These are phyloP conservation scores for Enteromius treurensis DNA, from an alignment of 2,797 vertebrate species.

Conservation along the genomic window DNA sequence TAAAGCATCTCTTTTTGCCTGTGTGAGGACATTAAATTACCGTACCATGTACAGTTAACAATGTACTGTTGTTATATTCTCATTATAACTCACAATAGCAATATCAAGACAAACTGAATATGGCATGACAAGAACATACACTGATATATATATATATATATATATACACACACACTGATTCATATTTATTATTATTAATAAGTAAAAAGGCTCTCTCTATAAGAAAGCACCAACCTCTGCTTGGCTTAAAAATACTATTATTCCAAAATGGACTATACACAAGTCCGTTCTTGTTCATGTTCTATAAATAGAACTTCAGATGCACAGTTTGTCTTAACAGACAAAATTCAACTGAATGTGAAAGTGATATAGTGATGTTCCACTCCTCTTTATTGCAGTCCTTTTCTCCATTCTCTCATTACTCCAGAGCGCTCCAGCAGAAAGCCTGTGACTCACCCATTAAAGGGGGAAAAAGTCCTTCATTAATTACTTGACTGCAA, in stretches of 20 bases:
- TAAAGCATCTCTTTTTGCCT: background rate
- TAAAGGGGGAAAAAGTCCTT: conserved; percentile 54
- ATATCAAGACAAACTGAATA: background rate
- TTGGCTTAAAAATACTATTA: background rate
- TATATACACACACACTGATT: too few relatives aligned
- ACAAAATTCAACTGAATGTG: background rate
- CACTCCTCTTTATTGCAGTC: conserved; percentile 19
- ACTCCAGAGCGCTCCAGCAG: conserved; percentile 55
- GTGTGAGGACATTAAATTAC: background rate
- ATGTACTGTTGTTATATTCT: conserved; percentile 22
- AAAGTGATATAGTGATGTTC: conserved; percentile 13
- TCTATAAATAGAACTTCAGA: background rate
- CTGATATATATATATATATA: too few relatives aligned
- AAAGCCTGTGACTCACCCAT: conserved; percentile 60
- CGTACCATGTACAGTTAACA: background rate
- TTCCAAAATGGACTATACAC: background rate
- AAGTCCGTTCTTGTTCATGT: background rate
- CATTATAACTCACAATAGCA: background rate
- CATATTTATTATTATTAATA: too few relatives aligned
- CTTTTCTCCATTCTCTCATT: conserved; percentile 52
- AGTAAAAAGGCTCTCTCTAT: background rate
- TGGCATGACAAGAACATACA: background rate
- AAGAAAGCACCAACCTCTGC: background rate
- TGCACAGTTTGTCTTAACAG: conserved; percentile 5
- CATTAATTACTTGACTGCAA: conserved; percentile 63